Base-by-base conservation (phyloP, 1,140 invertebrate species). In the Platyscapa corneri region DNA sequence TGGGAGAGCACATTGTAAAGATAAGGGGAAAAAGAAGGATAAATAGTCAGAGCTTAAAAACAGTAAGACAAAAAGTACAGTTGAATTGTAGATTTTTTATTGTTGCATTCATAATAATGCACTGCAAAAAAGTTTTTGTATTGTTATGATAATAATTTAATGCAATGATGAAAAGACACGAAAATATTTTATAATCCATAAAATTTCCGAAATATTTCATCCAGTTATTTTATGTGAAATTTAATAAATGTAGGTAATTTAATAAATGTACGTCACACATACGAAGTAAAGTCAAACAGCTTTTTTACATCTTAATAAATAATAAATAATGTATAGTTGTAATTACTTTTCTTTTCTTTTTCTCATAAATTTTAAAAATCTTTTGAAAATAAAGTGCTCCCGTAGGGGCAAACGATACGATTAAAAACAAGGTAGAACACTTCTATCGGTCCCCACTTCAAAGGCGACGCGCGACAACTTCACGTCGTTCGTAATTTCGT, bases 1-100 rank as follows among this genome's bases (percentile, higher is more conserved):
- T 10, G 46, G 6, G 23, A 83, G 77, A 18, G 30, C 42, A 80
- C 87, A 88, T 88, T 88, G 84, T 88, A 86, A 76, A 53, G 78
- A 78, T 86, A 83, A 86, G 86, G 34, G 30, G 60, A 30, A 67
- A 53, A 65, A 39, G 74, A 27, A 79, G 30, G 46, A 3, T 10
- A 67, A 70, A 85, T 37, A 74, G 60, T 37, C n/a, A 81, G 81
- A 72, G 56, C 42, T 37, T 39, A 81, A 84, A 76, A 67, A 37
- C 72, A 67, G 37, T 30, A 0, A 84, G 42, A 75, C 30, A 56
- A 12, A 79, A 49, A 82, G 70, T 60, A 85, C 72, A 78, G 79
- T 86, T 82, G 60, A 78, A 27, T 12, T 49, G 75, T 70, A 56
- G 10, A 74, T 81, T 81, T 74, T 85, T 81, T 70, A 76, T 78